These are phyloP conservation scores for Illadopsis cleaveri DNA, from an alignment of 2,113 vertebrate species.

Conservation along the genomic window DNA sequence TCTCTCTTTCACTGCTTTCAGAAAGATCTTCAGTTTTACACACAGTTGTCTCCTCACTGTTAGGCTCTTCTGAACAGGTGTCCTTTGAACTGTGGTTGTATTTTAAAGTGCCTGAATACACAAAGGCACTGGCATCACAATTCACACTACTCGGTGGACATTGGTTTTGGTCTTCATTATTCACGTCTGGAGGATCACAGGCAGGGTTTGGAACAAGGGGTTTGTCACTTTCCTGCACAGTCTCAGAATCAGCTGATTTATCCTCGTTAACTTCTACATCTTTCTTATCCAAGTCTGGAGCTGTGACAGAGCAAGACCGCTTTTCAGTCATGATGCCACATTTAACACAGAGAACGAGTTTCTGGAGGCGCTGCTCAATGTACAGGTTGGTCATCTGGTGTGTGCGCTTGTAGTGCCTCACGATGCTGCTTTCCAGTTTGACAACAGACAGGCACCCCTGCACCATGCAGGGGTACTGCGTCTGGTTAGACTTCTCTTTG, in stretches of 20 bases:
- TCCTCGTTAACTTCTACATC: conserved; percentile 8
- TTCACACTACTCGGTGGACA: conserved; percentile 32
- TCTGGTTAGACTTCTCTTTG: conserved; percentile 83
- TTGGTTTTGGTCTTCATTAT: conserved; percentile 36
- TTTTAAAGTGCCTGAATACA: conserved; percentile 71
- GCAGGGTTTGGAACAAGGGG: background rate
- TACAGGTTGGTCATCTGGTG: conserved; percentile 81
- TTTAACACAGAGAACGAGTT: conserved; percentile 81
- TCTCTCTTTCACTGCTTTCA: conserved; percentile 72
- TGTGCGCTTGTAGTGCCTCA: conserved; percentile 86
- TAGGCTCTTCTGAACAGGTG: conserved; percentile 61
- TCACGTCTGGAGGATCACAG: background rate
- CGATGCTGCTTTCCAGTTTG: conserved; percentile 82
- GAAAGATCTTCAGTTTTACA: conserved; percentile 64
- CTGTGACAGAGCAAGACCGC: conserved; percentile 41
- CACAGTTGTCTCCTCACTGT: conserved; percentile 22
- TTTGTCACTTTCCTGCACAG: background rate
- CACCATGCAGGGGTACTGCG: conserved; percentile 92
- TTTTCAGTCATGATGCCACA: conserved; percentile 74
- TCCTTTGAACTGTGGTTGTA: conserved; percentile 69
- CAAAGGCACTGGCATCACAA: conserved; percentile 64
- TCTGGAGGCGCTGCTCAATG: conserved; percentile 73
- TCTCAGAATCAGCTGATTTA: background rate
- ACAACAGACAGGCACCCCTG: conserved; percentile 92
- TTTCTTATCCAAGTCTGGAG: conserved; percentile 54